Percentiles rank a stretch among this genome's conserved stretches.
Conservation (phyloP, 1,140 invertebrate species). For the Caenorhabditis tropicalis region DNA sequence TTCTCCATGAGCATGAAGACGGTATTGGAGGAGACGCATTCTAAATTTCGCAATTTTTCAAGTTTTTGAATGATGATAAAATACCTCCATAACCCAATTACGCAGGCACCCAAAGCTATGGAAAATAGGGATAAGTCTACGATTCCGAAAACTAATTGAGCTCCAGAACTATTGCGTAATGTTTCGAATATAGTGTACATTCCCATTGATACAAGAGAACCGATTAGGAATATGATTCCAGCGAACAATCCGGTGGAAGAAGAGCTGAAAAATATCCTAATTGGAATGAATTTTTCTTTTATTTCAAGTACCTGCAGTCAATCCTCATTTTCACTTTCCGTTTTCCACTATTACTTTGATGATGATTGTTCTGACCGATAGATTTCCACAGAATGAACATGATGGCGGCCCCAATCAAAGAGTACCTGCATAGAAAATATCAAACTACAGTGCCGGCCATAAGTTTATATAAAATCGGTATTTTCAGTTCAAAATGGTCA, state of each 20-base stretch:
- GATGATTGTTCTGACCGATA: constrained; percentile 63
- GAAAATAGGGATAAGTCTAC: constrained; percentile 68
- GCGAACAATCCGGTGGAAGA: constrained; percentile 69
- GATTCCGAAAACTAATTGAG: constrained; percentile 66
- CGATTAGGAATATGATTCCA: constrained; percentile 68
- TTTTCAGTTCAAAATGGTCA: too few relatives aligned
- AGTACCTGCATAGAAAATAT: constrained; percentile 57
- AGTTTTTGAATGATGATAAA: not conserved
- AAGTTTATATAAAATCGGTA: too few relatives aligned
- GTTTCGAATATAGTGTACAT: constrained; percentile 68
- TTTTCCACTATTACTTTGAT: constrained; percentile 52
- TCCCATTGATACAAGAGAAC: constrained; percentile 67
- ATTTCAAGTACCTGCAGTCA: constrained; percentile 64
- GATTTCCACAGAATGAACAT: constrained; percentile 70
- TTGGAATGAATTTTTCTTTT: not conserved
- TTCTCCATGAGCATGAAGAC: constrained; percentile 61
- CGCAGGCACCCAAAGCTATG: constrained; percentile 64
- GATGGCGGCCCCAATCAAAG: constrained; percentile 68
- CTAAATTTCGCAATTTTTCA: constrained; percentile 31
- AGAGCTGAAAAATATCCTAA: constrained; percentile 59
- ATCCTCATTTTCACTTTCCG: constrained; percentile 67
- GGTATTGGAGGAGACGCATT: constrained; percentile 64
- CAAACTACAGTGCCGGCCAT: too few relatives aligned
- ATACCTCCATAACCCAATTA: constrained; percentile 62
- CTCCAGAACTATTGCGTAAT: constrained; percentile 56